Conservation (phyloP, 2,797 vertebrate species). For the Huso huso region DNA sequence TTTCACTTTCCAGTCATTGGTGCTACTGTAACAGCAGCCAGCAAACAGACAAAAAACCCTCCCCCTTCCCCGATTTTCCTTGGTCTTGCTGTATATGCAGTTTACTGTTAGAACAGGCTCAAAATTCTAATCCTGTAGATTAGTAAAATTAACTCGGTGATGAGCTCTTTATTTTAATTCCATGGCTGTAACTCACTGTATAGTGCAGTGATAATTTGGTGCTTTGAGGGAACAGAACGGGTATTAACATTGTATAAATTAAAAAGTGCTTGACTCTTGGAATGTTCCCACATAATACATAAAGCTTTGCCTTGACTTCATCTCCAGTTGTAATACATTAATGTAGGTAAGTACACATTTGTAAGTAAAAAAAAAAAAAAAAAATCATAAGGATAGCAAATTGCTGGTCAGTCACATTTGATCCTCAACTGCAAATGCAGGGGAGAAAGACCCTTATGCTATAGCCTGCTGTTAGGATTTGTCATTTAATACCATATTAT, state of each 20-base stretch:
- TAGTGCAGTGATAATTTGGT: not conserved
- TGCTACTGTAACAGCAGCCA: conserved; percentile 29
- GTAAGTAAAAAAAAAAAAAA: too few relatives aligned
- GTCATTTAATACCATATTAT: conserved; percentile 33
- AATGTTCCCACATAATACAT: too few relatives aligned
- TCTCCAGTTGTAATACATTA: too few relatives aligned
- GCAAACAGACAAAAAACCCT: conserved; percentile 2
- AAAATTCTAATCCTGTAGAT: conserved; percentile 9
- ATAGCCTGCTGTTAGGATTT: conserved; percentile 30
- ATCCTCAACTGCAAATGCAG: conserved; percentile 25
- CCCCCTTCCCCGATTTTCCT: conserved; percentile 5
- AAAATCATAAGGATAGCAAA: not conserved
- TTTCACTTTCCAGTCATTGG: conserved; percentile 52
- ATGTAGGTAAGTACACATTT: too few relatives aligned
- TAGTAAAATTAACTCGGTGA: conserved; percentile 17
- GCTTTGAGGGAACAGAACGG: conserved; percentile 9
- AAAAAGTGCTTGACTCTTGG: not conserved
- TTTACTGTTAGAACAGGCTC: conserved; percentile 5
- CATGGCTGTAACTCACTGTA: not conserved
- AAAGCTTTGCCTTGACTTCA: too few relatives aligned
- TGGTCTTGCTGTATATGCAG: not conserved
- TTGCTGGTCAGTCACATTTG: conserved; percentile 10
- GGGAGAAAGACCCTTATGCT: conserved; percentile 13
- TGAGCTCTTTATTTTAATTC: conserved; percentile 17
- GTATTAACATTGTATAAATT: conserved; percentile 14